Percentiles rank a stretch among this genome's conserved stretches.
Conservation (phyloP, 2,113 vertebrate genomes). For the Tetrax tetrax region DNA sequence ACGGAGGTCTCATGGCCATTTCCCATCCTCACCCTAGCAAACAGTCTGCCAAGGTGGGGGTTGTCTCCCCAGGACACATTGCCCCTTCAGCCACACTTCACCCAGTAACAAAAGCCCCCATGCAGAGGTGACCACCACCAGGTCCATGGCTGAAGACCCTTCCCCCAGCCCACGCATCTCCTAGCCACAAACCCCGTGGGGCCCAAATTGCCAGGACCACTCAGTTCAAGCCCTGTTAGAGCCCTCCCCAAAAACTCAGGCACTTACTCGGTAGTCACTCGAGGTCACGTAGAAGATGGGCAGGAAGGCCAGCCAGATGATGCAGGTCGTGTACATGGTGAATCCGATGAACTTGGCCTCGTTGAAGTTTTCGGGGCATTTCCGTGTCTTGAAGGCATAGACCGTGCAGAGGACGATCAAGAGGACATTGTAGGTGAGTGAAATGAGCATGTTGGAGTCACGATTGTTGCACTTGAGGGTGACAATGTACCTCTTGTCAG, state of each 20-base stretch:
- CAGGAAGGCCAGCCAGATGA: conserved; percentile 99
- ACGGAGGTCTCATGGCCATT: neutral
- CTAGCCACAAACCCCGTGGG: fast-evolving
- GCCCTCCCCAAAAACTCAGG: neutral
- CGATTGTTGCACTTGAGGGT: conserved; percentile 95
- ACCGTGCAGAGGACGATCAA: conserved; percentile 97
- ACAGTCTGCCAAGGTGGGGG: neutral
- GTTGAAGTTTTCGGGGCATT: conserved; percentile 98
- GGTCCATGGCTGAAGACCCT: neutral
- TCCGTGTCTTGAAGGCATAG: conserved; percentile 98
- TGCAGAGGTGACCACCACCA: neutral
- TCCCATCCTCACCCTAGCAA: neutral
- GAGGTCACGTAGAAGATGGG: conserved; percentile 99
- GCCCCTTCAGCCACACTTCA: neutral
- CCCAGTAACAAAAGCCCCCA: neutral
- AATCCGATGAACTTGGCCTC: conserved; percentile 99
- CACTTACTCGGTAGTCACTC: conserved; percentile 95
- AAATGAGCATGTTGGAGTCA: conserved; percentile 95
- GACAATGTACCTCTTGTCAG: conserved; percentile 91
- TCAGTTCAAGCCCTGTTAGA: neutral
- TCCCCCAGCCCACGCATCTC: neutral
- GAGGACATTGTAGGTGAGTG: conserved; percentile 94
- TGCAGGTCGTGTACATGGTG: conserved; percentile 99
- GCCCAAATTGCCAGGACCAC: neutral
- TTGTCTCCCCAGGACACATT: neutral